These are phyloP conservation scores for Malurus splendens DNA, from an alignment of 2,797 vertebrate genomes.

Conservation along the genomic window DNA sequence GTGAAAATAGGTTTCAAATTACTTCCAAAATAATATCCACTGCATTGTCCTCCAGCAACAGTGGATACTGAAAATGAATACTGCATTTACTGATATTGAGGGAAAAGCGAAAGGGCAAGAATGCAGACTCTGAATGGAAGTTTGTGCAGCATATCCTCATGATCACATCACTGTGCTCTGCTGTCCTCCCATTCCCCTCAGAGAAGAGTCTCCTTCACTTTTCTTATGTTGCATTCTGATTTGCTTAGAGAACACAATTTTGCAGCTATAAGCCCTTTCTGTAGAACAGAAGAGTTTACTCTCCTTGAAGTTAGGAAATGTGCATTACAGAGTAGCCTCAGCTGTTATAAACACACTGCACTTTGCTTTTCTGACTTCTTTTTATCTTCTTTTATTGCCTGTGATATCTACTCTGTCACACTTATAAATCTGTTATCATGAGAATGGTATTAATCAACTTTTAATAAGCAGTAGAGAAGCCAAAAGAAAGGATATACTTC, in stretches of 20 bases:
- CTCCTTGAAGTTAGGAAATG: background rate
- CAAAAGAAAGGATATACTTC: background rate
- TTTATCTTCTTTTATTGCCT: background rate
- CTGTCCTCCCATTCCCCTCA: accelerated
- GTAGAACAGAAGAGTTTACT: background rate
- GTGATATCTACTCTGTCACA: background rate
- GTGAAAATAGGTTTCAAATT: slow-evolving; percentile 4
- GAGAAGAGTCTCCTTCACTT: background rate
- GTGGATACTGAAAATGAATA: background rate
- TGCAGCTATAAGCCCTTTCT: background rate
- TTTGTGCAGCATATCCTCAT: background rate
- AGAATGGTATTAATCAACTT: background rate
- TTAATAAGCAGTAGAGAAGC: background rate
- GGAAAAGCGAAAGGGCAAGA: background rate
- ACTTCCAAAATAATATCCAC: background rate
- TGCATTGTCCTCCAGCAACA: background rate
- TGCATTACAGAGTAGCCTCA: background rate
- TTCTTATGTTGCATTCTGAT: background rate
- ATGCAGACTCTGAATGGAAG: background rate
- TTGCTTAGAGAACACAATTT: background rate
- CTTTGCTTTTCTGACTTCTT: background rate
- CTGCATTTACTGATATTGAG: background rate
- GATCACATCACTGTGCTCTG: background rate
- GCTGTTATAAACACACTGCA: background rate
- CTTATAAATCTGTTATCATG: background rate